Evolutionary conservation across 2,797 vertebrate species (phyloP), one percentile per base, ranked within the genome.

Genomic region (Anabas testudineus): DNA sequence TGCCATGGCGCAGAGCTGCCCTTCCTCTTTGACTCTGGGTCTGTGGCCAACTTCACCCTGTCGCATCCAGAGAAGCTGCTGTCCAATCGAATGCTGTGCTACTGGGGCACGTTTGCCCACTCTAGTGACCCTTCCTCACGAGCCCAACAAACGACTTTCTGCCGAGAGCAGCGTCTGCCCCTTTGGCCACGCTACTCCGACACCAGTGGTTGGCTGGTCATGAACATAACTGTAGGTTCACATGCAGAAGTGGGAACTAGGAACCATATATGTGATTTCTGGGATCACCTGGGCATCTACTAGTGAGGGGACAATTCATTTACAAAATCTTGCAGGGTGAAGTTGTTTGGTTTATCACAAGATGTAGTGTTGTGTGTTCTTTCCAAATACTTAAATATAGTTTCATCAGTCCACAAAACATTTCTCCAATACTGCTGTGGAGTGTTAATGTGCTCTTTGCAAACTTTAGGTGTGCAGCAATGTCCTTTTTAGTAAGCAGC

Each of bases 1-100:
- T 95, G 94, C 61, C 94, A 95, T 0, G 93, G 94, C 0, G 92
- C 93, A 0, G 94, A 95, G 79, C 78, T 95, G 67, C 94, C 94
- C 22, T 94, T 95, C 59, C 75, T 95, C 34, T 95, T 95, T 4
- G 30, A 90, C 83, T 91, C 93, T 0, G 88, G 90, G 34, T 10
- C 88, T 0, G 90, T 92, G n/a, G 89, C 93, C 48, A 94, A 94
- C 89, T 88, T 93, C 74, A 92, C 90, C 10, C 18, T 95, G 76
- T 78, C 84, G 0, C 53, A 39, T 0, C 51, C 82, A 1, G 94
- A 94, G 86, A 81, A 64, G 72, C 85, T 91, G 55, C 86, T 95
- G 52, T 93, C 94, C 71, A 90, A 91, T 67, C 91, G 83, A 43
- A 91, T 94, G 91, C 82, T 92, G 32, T 95, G 94, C 77, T 93